phyloP scores from a whole-genome alignment of 2,113 vertebrate species.

The Carollia perspicillata region DNA sequence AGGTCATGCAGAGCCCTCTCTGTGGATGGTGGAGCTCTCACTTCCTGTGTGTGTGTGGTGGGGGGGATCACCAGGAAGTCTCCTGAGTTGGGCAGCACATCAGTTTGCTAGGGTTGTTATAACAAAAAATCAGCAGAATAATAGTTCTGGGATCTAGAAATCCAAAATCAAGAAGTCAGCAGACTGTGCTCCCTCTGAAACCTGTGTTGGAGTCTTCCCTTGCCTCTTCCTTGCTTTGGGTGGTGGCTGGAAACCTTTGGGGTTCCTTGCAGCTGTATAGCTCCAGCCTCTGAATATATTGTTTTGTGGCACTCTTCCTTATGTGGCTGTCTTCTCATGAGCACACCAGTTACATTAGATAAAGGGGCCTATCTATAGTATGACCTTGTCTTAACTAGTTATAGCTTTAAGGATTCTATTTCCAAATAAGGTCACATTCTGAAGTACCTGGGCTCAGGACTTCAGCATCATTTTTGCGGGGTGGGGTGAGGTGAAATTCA shows the following conservation, averaged over 20 bases:
- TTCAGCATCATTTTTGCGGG: neutral
- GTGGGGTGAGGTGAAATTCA: neutral
- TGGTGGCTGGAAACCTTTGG: neutral
- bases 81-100: neutral
- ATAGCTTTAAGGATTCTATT: neutral
- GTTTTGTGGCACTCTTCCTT: neutral
- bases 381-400: neutral
- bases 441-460: neutral
- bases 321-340: neutral
- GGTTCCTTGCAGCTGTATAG: neutral
- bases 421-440: neutral
- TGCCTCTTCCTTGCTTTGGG: neutral
- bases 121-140: neutral
- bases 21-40: rapidly evolving
- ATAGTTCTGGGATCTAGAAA: neutral
- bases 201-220: neutral
- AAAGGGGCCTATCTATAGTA: neutral
- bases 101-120: neutral
- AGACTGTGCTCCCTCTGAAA: rapidly evolving
- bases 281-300: neutral
- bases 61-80: neutral
- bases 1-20: neutral
- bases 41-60: neutral
- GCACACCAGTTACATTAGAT: neutral
- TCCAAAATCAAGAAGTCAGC: neutral